A percentile compares a stretch with the other conserved stretches of the same genome.
phyloP scores from a whole-genome alignment of 2,888 invertebrate species.

The Macaria liturata region DNA sequence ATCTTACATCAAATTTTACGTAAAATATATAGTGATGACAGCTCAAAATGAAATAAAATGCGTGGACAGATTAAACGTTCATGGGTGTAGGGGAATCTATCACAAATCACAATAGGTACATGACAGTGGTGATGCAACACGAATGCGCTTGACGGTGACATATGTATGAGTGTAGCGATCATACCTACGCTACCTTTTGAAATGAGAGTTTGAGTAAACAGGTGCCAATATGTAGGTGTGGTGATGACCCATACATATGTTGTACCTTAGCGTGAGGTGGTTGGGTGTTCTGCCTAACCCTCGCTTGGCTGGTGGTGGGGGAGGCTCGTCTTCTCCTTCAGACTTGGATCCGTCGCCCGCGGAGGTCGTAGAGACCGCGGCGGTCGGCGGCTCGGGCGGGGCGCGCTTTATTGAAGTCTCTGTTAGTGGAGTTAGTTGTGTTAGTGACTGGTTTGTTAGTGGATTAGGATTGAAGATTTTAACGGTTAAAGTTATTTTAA shows the following conservation, averaged over 20 bases:
- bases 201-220: conserved; percentile 14
- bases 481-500: too few relatives aligned
- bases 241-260: conserved; percentile 71
- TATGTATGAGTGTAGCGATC: conserved; percentile 72
- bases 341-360: conserved; percentile 88
- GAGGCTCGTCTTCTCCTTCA: conserved; percentile 93
- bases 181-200: conserved; percentile 60
- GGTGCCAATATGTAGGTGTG: conserved; percentile 44
- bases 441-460: conserved; percentile 13
- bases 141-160: conserved; percentile 44
- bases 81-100: not conserved
- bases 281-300: conserved; percentile 95
- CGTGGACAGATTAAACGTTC: too few relatives aligned
- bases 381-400: conserved; percentile 43
- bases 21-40: too few relatives aligned
- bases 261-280: conserved; percentile 92
- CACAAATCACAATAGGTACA: not conserved
- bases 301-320: conserved; percentile 84
- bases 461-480: not conserved
- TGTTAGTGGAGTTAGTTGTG: conserved; percentile 42
- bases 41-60: too few relatives aligned
- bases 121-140: conserved; percentile 25
- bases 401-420: conserved; percentile 50
- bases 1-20: too few relatives aligned
- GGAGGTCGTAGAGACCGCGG: not conserved